phyloP scores from a whole-genome alignment of 2,797 vertebrate species.

The Syngnathus rostellatus region DNA sequence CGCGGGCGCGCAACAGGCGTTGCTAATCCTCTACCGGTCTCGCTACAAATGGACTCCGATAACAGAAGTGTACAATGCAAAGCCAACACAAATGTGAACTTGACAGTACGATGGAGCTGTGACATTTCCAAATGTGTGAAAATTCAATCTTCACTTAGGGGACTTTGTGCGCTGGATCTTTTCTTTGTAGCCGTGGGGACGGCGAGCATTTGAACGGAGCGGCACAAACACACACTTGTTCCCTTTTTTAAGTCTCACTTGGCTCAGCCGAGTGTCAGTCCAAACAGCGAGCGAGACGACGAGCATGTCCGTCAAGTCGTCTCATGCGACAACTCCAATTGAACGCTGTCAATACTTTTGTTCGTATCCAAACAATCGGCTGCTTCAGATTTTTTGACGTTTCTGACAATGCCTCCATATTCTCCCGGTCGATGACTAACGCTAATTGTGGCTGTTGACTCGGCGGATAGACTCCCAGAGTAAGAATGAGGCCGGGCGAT shows the following conservation, averaged over 20 bases:
- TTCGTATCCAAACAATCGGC: constrained; percentile 13
- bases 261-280: constrained; percentile 9
- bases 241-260: too few relatives aligned
- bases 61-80: background rate
- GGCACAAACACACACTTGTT: too few relatives aligned
- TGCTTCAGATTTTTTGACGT: background rate
- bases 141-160: background rate
- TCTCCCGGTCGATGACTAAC: background rate
- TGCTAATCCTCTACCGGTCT: background rate
- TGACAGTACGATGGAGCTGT: too few relatives aligned
- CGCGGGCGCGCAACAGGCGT: background rate
- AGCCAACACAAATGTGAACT: background rate
- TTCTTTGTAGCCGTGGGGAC: background rate
- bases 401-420: background rate
- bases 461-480: background rate
- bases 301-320: constrained; percentile 24
- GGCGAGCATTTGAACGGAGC: too few relatives aligned
- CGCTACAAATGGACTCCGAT: background rate
- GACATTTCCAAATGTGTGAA: background rate
- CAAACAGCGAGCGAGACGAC: constrained; percentile 18
- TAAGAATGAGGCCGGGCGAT: background rate
- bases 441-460: background rate
- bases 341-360: constrained; percentile 32
- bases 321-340: constrained; percentile 32
- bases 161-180: background rate